Base-by-base conservation (phyloP, 1,140 invertebrate genomes). In the Parapsyche elsis region DNA sequence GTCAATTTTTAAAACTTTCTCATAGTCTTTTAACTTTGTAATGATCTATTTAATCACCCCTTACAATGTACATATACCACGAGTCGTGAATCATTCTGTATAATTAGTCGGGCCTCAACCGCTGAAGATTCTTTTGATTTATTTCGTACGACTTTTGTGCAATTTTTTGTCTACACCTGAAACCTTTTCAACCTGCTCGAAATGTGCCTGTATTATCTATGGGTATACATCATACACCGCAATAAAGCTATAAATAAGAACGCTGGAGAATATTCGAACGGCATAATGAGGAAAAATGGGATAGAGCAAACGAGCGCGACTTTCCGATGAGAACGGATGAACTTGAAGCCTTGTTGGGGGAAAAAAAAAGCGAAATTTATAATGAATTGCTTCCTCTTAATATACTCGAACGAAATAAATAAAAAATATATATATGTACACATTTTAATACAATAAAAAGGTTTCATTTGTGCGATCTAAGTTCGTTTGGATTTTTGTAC, bases 291-390 rank as follows among this genome's bases (percentile, higher is more conserved):
- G 30, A 71, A 71, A 71, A 71, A 73, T 73, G 45, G 16, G 45
- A 73, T 71, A 71, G 30, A 46, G 71, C 45, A 49, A 49, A 73
- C 45, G 71, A 73, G 44, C 64, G 64, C 64, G 64, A 67, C 64
- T 67, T 67, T 30, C 64, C 64, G 64, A 67, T 30, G 24, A 14
- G 24, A 67, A 30, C 64, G 64, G 64, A 67, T 67, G 64, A 67
- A 23, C 64, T 19, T 23, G 64, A 67, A 26, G 64, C 64, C 64
- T 67, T 67, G 23, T 19, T 64, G 16, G 45, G 16, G 59, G 59
- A 64, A n/a, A n/a, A n/a, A n/a, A n/a, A n/a, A 23, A 64, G 10
- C 12, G 59, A 16, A 64, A 64, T 64, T 64, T 64, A 64, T 67
- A 67, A 67, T 67, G 64, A 67, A 67, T 67, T 67, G 64, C 64